These are phyloP conservation scores for Coilia nasus DNA, from an alignment of 2,797 vertebrate species.

Conservation along the genomic window DNA sequence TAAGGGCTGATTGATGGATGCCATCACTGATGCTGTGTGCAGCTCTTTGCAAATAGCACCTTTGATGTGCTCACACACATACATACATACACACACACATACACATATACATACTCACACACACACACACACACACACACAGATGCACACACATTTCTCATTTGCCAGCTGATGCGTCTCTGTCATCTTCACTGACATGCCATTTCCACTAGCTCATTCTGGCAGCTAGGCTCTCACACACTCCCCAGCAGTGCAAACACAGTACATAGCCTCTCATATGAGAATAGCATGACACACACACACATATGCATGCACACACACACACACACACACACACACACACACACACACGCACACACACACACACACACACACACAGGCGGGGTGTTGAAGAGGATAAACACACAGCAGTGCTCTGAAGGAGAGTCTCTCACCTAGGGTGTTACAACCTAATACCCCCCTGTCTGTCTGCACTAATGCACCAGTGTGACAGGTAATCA, in stretches of 20 bases:
- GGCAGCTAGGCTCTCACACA: background rate
- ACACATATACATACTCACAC: background rate
- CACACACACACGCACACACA: slow-evolving; percentile 34
- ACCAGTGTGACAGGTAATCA: background rate
- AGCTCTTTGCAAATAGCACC: slow-evolving; percentile 51
- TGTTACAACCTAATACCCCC: background rate
- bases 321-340: slow-evolving; percentile 28
- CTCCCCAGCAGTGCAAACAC: background rate
- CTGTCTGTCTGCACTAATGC: background rate
- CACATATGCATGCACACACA: background rate
- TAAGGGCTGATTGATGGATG: slow-evolving; percentile 61
- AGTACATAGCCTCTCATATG: background rate
- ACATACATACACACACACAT: background rate
- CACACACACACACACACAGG: background rate
- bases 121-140: background rate
- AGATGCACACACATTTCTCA: slow-evolving; percentile 34
- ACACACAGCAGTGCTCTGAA: background rate
- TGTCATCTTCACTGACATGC: slow-evolving; percentile 45
- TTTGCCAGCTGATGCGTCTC: background rate
- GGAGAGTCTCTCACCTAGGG: background rate
- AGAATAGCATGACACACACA: background rate
- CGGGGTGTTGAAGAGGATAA: background rate
- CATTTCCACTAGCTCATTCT: background rate
- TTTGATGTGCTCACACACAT: background rate
- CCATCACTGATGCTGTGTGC: slow-evolving; percentile 57